Conservation (phyloP, 2,797 vertebrate genomes). For the Fratercula arctica region DNA sequence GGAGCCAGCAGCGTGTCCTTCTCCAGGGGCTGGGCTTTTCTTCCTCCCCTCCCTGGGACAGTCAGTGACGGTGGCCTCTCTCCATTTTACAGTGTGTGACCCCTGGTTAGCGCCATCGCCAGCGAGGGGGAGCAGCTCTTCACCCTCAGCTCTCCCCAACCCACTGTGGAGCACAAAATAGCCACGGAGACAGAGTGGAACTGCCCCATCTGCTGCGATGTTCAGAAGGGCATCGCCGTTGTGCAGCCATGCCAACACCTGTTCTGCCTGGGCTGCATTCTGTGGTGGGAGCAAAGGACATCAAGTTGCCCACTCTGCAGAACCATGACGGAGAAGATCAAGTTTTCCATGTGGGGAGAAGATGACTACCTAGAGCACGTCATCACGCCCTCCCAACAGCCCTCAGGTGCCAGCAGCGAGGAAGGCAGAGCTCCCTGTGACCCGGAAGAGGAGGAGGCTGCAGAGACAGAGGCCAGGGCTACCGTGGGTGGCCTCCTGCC, state of each 20-base stretch:
- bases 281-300: accelerated
- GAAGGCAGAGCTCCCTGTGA: accelerated
- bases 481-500: neutral
- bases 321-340: accelerated
- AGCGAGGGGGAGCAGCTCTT: neutral
- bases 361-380: accelerated
- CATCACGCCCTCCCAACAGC: accelerated
- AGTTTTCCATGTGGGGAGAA: neutral
- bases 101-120: accelerated
- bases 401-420: neutral
- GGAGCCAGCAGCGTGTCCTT: too few relatives aligned
- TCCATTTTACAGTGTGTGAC: accelerated
- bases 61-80: accelerated
- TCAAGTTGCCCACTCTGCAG: neutral
- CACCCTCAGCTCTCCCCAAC: too few relatives aligned
- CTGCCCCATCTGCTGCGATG: neutral
- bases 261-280: neutral
- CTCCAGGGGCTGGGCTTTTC: too few relatives aligned
- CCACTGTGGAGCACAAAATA: too few relatives aligned
- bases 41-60: neutral
- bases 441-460: neutral
- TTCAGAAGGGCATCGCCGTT: accelerated
- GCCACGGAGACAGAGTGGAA: neutral
- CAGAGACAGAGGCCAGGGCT: too few relatives aligned
- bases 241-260: neutral